Evolutionary conservation across 2,888 invertebrate genomes (phyloP), one percentile per base, ranked within the genome.

Genomic region (Ophion slaviceki): DNA sequence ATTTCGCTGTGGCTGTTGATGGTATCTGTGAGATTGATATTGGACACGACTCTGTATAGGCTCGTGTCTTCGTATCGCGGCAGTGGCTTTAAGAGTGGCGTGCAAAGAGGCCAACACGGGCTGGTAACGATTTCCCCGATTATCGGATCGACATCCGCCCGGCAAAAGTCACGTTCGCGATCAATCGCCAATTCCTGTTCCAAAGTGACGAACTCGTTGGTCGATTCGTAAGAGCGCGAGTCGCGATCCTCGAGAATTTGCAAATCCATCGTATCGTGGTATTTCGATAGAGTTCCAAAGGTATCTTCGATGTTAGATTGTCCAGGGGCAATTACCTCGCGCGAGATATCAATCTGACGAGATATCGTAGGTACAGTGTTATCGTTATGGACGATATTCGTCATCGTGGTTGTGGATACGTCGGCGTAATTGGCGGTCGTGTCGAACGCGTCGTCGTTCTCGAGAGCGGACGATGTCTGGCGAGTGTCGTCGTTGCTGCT

Each of bases 151-250:
- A 40, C 40, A 40, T 6, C 8, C 6, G 36, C 77, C 7, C 66
- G 57, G n/a, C 32, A 32, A 36, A 5, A 20, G 28, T 80, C 74
- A n/a, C 14, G 80, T 36, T 78, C 74, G n/a, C 20, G 78, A 85
- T 62, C 36, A 11, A 8, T 20, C 2, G 72, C 47, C 6, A 87
- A 70, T 74, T 87, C 79, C 53, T 82, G 74, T 83, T 93, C 93
- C 4, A 92, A 62, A 62, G 72, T 80, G 17, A 91, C 82, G 79
- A 92, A 92, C 78, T 93, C 93, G 17, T 66, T 32, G 32, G 32
- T 88, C 0, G 92, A 92, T 7, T 92, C 92, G 62, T 89, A 89
- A 1, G 91, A 92, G 57, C 84, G 82, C 0, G 88, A 85, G 90
- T 91, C 89, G 45, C 71, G 78, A 72, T 83, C 82, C 4, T 28